A percentile compares a stretch with the other conserved stretches of the same genome.
These are phyloP conservation scores for Lasius fuliginosus DNA, from an alignment of 2,888 invertebrate genomes.

Conservation along the genomic window DNA sequence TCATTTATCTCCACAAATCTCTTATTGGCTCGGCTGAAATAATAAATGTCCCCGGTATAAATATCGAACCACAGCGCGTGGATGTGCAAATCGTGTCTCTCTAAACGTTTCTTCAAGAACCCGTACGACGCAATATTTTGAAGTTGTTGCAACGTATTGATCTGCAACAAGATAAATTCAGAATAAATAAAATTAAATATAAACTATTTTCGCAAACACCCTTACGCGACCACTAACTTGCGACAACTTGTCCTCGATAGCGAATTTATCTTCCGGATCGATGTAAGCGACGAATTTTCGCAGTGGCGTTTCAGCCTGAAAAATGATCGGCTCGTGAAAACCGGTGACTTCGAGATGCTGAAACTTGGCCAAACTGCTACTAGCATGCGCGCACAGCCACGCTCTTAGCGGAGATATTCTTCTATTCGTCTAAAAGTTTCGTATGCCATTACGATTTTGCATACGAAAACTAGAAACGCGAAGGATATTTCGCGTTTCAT, in stretches of 20 bases:
- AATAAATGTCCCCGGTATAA: slow-evolving; percentile 98
- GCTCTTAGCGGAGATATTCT: slow-evolving; percentile 95
- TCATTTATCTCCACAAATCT: slow-evolving; percentile 95
- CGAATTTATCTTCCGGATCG: slow-evolving; percentile 96
- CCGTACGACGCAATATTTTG: slow-evolving; percentile 97
- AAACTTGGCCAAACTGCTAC: slow-evolving; percentile 94
- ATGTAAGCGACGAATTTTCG: slow-evolving; percentile 97
- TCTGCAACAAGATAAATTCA: slow-evolving; percentile 87
- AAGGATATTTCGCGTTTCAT: background rate
- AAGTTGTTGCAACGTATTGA: slow-evolving; percentile 96
- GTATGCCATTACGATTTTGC: background rate
- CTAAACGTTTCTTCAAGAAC: slow-evolving; percentile 93
- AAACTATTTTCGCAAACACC: background rate
- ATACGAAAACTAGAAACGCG: background rate
- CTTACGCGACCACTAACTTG: slow-evolving; percentile 89
- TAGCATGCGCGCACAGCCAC: slow-evolving; percentile 96
- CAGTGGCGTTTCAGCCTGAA: slow-evolving; percentile 95
- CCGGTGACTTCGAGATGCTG: slow-evolving; percentile 90
- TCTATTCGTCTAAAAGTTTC: slow-evolving; percentile 89
- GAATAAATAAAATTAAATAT: background rate
- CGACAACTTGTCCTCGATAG: slow-evolving; percentile 96
- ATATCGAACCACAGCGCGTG: slow-evolving; percentile 99
- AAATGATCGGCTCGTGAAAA: slow-evolving; percentile 92
- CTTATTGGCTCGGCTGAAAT: slow-evolving; percentile 96
- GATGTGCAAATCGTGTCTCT: slow-evolving; percentile 94